Evolutionary conservation across 2,113 vertebrate species (phyloP).

Genomic region (Dascyllus trimaculatus): DNA sequence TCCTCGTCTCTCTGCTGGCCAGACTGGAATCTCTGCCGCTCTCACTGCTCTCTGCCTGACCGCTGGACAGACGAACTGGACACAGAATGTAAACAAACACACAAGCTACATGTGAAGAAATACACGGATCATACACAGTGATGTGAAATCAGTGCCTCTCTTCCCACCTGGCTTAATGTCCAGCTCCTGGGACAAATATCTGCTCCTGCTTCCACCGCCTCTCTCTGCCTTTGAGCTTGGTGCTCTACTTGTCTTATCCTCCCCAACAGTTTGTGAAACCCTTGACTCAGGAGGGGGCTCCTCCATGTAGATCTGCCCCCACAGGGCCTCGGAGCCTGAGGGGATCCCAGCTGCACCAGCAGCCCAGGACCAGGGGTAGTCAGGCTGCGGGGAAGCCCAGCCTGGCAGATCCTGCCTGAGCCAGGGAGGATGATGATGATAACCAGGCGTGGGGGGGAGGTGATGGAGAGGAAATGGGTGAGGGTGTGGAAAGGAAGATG

Average conservation of each 20-base stretch:
- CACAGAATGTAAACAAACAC: background rate
- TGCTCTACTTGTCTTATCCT: background rate
- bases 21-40: conserved; percentile 52
- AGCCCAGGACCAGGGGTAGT: conserved; percentile 33
- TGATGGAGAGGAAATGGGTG: conserved; percentile 36
- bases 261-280: background rate
- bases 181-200: conserved; percentile 62
- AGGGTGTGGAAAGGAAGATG: conserved; percentile 29
- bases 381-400: background rate
- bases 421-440: conserved; percentile 11
- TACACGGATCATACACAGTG: background rate
- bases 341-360: conserved; percentile 13
- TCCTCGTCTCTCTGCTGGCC: conserved; percentile 32
- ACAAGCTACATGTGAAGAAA: background rate
- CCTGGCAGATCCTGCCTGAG: conserved; percentile 22
- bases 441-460: background rate
- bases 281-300: conserved; percentile 42
- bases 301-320: conserved; percentile 18
- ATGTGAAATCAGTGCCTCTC: background rate
- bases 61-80: conserved; percentile 72
- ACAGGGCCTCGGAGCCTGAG: conserved; percentile 32
- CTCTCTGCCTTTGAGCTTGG: conserved; percentile 22
- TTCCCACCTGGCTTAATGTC: conserved; percentile 80
- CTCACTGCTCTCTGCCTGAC: conserved; percentile 60
- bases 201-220: conserved; percentile 25